Base-by-base conservation (phyloP, 2,797 vertebrate species). In the Podarcis lilfordi region DNA sequence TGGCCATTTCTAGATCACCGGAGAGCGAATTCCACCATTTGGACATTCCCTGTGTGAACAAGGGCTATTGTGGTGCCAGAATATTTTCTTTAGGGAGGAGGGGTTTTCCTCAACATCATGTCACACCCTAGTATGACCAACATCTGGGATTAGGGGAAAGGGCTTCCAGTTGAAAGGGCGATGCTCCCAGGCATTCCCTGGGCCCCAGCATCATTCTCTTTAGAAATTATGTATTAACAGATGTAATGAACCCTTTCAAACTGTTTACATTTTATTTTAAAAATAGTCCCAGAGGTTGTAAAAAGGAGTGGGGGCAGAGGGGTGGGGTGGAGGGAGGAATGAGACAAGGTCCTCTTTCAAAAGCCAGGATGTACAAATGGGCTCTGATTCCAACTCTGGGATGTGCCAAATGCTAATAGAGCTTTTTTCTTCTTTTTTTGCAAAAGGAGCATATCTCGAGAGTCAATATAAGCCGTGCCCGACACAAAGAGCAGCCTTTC, bases 351-450 rank as follows among this genome's bases (percentile, higher is more conserved):
- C n/a, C 1, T 40, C 88, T 77, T 32, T 40, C 15, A 37, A 43
- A 85, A 83, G 5, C 7, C 37, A 83, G 27, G 55, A 86, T 71
- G 1, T 2, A 84, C 29, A 69, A 59, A n/a, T 59, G 59, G 25
- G 2, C 4, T 1, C 23, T 35, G 4, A 19, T 82, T 86, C 72
- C 4, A 87, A 2, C 74, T 5, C 2, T n/a, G 5, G 2, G 76
- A n/a, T 55, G 89, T 82, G 68, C 86, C 74, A 92, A 85, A 68
- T 1, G 55, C 61, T 82, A 25, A 80, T 78, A 81, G 75, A 8
- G 10, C 15, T 72, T 82, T 55, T 50, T 11, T 50, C 45, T 50
- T 4, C 3, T 50, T 50, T 55, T 55, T 68, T 78, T 66, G 55
- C 45, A 35, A 86, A 72, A 83, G 45, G 35, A 83, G 59, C 23